phyloP scores from a whole-genome alignment of 2,113 vertebrate genomes.

The Gymnorhina tibicen region DNA sequence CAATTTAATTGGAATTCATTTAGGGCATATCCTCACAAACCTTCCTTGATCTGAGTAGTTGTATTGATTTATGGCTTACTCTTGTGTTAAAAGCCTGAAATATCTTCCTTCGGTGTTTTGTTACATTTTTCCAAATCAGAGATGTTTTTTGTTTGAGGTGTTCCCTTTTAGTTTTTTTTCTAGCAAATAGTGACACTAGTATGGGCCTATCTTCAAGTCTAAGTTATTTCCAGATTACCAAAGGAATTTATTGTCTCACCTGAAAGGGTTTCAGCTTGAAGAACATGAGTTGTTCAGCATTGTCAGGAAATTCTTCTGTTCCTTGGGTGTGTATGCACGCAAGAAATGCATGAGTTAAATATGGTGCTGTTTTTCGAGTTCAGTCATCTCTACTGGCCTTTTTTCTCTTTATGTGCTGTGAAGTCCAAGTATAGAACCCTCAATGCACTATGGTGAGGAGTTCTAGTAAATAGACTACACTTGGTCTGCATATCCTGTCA shows the following conservation, averaged over 20 bases:
- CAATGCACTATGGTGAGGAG: slow-evolving; percentile 68
- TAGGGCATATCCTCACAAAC: background rate
- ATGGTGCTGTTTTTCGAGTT: background rate
- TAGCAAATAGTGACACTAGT: background rate
- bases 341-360: background rate
- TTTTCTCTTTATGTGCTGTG: slow-evolving; percentile 78
- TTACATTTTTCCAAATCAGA: background rate
- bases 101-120: background rate
- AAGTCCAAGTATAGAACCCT: slow-evolving; percentile 74
- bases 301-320: background rate
- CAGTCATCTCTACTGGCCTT: slow-evolving; percentile 26
- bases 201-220: background rate
- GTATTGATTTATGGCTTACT: background rate
- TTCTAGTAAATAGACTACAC: background rate
- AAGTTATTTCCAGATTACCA: background rate
- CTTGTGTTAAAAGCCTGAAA: background rate
- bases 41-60: background rate
- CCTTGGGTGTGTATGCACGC: background rate
- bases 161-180: background rate
- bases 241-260: slow-evolving; percentile 6
- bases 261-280: background rate
- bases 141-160: background rate
- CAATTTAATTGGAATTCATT: background rate
- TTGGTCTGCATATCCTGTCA: background rate
- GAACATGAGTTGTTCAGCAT: background rate